Conservation (phyloP, 2,113 vertebrate genomes). For the Zosterops japonicus region DNA sequence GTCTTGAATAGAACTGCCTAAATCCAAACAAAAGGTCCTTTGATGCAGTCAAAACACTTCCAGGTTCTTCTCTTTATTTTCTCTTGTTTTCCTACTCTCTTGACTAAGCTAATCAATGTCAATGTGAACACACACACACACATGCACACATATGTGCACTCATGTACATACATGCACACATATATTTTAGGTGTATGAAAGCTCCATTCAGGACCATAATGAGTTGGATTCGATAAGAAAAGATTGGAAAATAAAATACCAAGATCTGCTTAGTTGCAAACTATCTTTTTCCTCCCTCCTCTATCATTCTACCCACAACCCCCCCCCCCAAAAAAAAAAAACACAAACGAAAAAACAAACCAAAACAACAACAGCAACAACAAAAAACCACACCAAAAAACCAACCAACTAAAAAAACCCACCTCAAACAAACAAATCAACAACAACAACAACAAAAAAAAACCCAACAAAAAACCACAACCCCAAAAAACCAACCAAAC, state of each 20-base stretch:
- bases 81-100: neutral
- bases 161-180: neutral
- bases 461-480: neutral
- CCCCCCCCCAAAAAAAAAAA: neutral
- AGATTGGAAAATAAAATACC: neutral
- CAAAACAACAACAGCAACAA: neutral
- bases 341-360: neutral
- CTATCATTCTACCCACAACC: neutral
- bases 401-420: neutral
- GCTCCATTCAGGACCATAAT: neutral
- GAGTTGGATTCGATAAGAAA: neutral
- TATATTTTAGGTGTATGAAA: neutral
- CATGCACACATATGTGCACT: too few species aligned
- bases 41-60: neutral
- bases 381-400: too few species aligned
- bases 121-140: neutral
- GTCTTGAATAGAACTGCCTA: neutral
- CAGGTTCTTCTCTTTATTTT: neutral
- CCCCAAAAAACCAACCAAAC: too few species aligned
- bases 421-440: neutral
- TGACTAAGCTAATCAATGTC: neutral
- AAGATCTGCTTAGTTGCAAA: neutral
- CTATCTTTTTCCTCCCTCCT: neutral
- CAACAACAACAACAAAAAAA: neutral
- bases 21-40: neutral